Evolutionary conservation across 2,797 vertebrate species (phyloP).

Genomic region (Pteronotus mesoamericanus): DNA sequence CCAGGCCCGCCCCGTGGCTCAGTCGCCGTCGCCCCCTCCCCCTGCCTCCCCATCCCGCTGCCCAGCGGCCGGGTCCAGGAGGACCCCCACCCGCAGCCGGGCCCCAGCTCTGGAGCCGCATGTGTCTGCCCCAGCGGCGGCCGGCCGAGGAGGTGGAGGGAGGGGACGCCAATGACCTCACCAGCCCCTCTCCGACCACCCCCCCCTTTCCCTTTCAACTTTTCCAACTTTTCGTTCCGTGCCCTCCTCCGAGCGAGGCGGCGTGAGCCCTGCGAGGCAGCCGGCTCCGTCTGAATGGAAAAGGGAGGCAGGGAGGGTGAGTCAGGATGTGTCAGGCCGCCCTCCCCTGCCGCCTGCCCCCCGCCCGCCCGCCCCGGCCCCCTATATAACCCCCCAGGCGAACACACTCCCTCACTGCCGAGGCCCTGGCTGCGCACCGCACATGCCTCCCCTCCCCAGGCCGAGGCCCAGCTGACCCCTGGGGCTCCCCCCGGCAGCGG

Average conservation of each 20-base stretch:
- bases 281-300: constrained; percentile 70
- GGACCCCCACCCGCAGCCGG: constrained; percentile 32
- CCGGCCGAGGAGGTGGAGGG: constrained; percentile 65
- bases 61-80: background rate
- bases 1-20: background rate
- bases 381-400: constrained; percentile 76
- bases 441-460: constrained; percentile 70
- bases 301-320: constrained; percentile 76
- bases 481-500: constrained; percentile 59
- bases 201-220: constrained; percentile 71
- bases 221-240: constrained; percentile 74
- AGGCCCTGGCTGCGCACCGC: constrained; percentile 54
- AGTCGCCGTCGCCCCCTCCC: background rate
- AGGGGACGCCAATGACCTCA: constrained; percentile 75
- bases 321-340: constrained; percentile 76
- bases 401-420: constrained; percentile 64
- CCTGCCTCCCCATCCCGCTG: background rate
- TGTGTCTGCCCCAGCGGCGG: constrained; percentile 37
- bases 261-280: constrained; percentile 58
- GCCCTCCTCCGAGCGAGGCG: constrained; percentile 70
- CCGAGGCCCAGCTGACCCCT: constrained; percentile 62
- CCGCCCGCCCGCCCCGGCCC: constrained; percentile 69
- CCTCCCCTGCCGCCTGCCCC: constrained; percentile 72
- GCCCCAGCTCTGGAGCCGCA: background rate
- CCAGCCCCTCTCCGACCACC: constrained; percentile 72